Conservation (phyloP, 1,140 invertebrate genomes). For the Heliconius congener region DNA sequence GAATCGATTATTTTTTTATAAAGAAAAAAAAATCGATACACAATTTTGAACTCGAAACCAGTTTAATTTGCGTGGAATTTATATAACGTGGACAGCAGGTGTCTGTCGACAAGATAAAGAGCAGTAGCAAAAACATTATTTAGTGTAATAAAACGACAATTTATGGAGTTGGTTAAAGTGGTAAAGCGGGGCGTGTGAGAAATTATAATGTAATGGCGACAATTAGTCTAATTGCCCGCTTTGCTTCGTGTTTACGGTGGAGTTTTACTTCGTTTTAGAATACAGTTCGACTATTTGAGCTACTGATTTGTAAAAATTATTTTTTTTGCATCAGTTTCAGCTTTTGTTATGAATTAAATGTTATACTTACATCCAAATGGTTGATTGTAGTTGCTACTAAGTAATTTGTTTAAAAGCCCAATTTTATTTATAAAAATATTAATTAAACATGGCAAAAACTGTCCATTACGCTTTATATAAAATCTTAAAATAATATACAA, state of each 20-base stretch:
- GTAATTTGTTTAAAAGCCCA: too few relatives aligned
- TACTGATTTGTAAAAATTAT: not conserved
- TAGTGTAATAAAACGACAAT: conserved; percentile 39
- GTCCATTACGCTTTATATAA: not conserved
- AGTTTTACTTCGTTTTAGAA: conserved; percentile 38
- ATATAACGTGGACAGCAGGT: conserved; percentile 20
- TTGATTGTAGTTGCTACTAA: too few relatives aligned
- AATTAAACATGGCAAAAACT: not conserved
- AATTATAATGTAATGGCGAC: conserved; percentile 45
- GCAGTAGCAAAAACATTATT: conserved; percentile 32
- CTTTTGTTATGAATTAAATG: not conserved
- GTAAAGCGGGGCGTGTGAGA: conserved; percentile 35
- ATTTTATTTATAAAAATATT: not conserved
- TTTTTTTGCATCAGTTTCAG: not conserved
- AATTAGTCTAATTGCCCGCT: conserved; percentile 50
- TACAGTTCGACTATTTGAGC: conserved; percentile 18
- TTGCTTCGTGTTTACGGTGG: conserved; percentile 43
- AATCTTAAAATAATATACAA: not conserved
- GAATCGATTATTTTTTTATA: not conserved
- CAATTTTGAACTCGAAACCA: not conserved
- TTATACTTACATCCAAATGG: too few relatives aligned
- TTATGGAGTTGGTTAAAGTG: conserved; percentile 30
- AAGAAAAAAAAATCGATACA: not conserved
- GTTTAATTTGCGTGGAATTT: conserved; percentile 24
- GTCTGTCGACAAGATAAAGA: conserved; percentile 18